A percentile compares a stretch with the other conserved stretches of the same genome.
Conservation (phyloP, 2,888 invertebrate species). For the Drosophila anomalata region DNA sequence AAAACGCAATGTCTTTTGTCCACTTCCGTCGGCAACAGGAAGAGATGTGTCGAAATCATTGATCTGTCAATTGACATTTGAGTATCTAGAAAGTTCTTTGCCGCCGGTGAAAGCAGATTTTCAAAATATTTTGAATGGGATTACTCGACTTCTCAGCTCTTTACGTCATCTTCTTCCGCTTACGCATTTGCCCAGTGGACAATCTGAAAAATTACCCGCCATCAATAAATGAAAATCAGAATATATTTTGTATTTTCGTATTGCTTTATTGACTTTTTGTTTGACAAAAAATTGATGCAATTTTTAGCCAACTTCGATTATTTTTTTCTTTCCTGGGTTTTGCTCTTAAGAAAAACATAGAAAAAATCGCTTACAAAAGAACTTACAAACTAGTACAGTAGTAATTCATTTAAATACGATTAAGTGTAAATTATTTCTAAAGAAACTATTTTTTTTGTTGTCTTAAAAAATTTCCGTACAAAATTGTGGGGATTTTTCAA, state of each 20-base stretch:
- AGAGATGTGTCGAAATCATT: not conserved
- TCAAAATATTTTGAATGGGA: conserved; percentile 2
- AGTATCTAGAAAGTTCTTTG: not conserved
- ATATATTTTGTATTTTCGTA: conserved; percentile 25
- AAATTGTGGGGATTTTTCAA: conserved; percentile 25
- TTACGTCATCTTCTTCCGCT: conserved; percentile 9
- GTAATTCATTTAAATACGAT: conserved; percentile 39
- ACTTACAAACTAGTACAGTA: conserved; percentile 60
- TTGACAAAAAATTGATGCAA: conserved; percentile 81
- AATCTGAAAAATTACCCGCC: conserved; percentile 19
- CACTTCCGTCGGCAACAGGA: not conserved
- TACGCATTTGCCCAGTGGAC: conserved; percentile 18
- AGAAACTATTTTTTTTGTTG: conserved; percentile 34
- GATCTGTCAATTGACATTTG: conserved; percentile 1
- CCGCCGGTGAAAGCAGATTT: not conserved
- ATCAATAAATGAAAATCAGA: conserved; percentile 24
- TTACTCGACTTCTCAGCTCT: conserved; percentile 2
- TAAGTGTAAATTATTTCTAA: conserved; percentile 56
- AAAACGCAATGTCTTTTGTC: not conserved
- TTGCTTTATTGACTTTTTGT: conserved; percentile 45
- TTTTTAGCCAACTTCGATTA: conserved; percentile 63
- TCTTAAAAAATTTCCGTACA: conserved; percentile 35
- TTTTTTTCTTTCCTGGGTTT: conserved; percentile 39
- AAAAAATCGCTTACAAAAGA: conserved; percentile 47
- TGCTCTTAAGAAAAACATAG: conserved; percentile 45